Evolutionary conservation across 2,888 invertebrate species (phyloP).

Genomic region (Stenichneumon culpator): DNA sequence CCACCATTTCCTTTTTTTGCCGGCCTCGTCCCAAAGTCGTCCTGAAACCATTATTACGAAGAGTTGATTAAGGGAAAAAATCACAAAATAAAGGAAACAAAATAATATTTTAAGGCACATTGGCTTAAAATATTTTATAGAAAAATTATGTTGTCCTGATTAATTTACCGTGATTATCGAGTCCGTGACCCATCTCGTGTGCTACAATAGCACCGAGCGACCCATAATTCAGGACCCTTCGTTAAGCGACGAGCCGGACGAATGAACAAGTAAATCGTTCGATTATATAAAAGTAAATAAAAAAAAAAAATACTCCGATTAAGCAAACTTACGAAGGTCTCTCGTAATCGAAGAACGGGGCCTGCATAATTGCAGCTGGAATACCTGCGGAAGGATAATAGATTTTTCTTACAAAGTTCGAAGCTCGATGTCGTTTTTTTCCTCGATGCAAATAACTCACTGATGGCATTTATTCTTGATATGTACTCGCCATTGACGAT

Average conservation of each 20-base stretch:
- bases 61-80: no score
- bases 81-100: neutral
- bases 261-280: neutral
- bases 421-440: neutral
- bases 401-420: neutral
- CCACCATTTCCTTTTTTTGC: slow-evolving; percentile 91
- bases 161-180: neutral
- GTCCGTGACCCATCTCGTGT: neutral
- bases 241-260: neutral
- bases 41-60: slow-evolving; percentile 85
- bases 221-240: neutral
- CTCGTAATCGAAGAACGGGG: neutral
- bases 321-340: neutral
- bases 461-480: neutral
- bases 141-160: neutral
- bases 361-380: neutral
- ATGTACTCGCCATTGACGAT: neutral
- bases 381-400: neutral
- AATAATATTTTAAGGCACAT: no score
- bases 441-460: neutral
- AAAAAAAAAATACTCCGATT: neutral
- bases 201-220: neutral
- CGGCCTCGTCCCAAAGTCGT: slow-evolving; percentile 92
- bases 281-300: no score
- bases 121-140: no score